phyloP scores from a whole-genome alignment of 2,888 invertebrate species.

The Hydroisotoma schaefferi region DNA sequence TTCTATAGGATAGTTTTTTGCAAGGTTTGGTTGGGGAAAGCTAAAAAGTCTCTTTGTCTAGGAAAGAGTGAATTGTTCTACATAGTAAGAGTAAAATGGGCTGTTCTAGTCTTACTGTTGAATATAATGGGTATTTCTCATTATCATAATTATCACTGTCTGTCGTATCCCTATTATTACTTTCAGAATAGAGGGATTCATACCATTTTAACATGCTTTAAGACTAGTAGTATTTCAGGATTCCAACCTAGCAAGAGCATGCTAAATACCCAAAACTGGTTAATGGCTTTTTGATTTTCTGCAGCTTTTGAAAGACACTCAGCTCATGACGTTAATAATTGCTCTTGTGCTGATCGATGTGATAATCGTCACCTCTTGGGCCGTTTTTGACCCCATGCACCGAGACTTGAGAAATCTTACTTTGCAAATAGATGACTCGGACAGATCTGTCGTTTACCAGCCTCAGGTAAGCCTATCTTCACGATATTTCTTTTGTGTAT shows the following conservation, averaged over 20 bases:
- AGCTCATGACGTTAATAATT: constrained; percentile 78
- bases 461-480: constrained; percentile 75
- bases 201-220: too few species aligned
- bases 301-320: constrained; percentile 79
- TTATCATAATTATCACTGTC: not conserved
- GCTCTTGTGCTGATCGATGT: constrained; percentile 77
- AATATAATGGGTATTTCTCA: not conserved
- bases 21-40: too few species aligned
- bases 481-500: too few species aligned
- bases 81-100: not conserved
- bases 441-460: constrained; percentile 78
- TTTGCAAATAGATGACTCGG: constrained; percentile 69
- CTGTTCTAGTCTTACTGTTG: not conserved
- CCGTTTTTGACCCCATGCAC: constrained; percentile 80
- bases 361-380: constrained; percentile 78
- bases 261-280: not conserved
- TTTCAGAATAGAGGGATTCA: not conserved
- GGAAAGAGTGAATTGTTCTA: too few species aligned
- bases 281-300: constrained; percentile 7
- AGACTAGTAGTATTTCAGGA: too few species aligned
- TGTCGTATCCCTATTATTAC: not conserved
- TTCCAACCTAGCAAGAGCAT: not conserved
- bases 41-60: too few species aligned
- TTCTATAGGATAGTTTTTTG: too few species aligned
- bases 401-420: constrained; percentile 77